phyloP scores from a whole-genome alignment of 2,888 invertebrate species.

The Xestobium rufovillosum region DNA sequence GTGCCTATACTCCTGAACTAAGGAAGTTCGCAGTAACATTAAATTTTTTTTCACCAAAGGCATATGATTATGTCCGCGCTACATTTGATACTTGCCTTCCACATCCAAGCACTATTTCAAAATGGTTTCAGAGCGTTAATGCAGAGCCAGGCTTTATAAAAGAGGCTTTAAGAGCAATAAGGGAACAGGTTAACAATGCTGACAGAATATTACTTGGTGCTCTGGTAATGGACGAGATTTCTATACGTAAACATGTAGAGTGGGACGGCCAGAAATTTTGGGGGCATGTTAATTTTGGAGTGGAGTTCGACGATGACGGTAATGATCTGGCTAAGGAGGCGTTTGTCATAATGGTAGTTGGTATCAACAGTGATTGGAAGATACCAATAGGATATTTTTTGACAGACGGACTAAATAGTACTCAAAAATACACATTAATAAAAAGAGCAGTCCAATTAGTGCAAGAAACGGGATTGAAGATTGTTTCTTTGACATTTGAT shows the following conservation, averaged over 20 bases:
- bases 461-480: not conserved
- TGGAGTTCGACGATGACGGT: not conserved
- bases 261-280: constrained; percentile 3
- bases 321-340: constrained; percentile 5
- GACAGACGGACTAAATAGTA: constrained; percentile 1
- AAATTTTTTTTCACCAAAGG: constrained; percentile 1
- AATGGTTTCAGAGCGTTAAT: constrained; percentile 9
- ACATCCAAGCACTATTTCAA: constrained; percentile 7
- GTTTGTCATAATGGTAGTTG: constrained; percentile 4
- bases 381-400: constrained; percentile 8
- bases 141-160: constrained; percentile 8
- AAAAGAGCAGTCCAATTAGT: not conserved
- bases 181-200: constrained; percentile 2
- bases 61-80: constrained; percentile 5
- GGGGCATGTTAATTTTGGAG: constrained; percentile 4
- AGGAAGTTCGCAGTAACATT: not conserved
- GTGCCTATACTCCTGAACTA: not conserved
- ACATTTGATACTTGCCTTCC: constrained; percentile 8
- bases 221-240: not conserved
- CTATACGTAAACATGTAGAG: constrained; percentile 1
- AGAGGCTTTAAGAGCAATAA: constrained; percentile 5
- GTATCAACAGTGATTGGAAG: constrained; percentile 5
- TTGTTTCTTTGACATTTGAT: constrained; percentile 4
- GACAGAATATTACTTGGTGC: not conserved
- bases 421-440: not conserved